Evolutionary conservation across 2,888 invertebrate species (phyloP).

Genomic region (Pharmacophagus antenor): DNA sequence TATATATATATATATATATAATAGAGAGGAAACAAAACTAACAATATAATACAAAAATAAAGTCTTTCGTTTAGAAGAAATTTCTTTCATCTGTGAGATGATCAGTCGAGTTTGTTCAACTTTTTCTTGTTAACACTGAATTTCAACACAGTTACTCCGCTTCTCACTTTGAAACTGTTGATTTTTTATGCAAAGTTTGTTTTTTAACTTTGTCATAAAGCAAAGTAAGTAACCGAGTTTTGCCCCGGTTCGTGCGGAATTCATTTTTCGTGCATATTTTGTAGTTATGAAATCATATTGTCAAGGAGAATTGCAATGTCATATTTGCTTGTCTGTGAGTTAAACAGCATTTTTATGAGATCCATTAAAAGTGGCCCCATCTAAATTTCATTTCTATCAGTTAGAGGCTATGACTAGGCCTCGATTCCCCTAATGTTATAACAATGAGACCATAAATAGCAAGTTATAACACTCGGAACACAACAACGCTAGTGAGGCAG

Average conservation of each 20-base stretch:
- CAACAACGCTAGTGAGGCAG: too few relatives aligned
- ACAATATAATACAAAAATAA: too few relatives aligned
- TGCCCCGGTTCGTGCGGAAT: neutral
- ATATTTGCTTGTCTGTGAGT: neutral
- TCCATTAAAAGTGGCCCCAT: too few relatives aligned
- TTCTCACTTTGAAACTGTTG: slow-evolving; percentile 14
- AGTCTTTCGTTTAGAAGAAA: too few relatives aligned
- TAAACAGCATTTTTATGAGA: too few relatives aligned
- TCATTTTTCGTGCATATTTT: slow-evolving; percentile 3
- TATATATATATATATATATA: too few relatives aligned
- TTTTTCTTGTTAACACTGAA: slow-evolving; percentile 27
- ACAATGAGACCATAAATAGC: too few relatives aligned
- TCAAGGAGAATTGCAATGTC: neutral
- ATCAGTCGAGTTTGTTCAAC: slow-evolving; percentile 21
- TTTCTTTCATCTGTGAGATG: slow-evolving; percentile 18
- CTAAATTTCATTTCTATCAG: too few relatives aligned
- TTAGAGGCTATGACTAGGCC: too few relatives aligned
- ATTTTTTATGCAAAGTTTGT: slow-evolving; percentile 14
- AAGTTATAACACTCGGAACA: too few relatives aligned
- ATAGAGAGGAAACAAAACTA: too few relatives aligned
- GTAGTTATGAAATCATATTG: slow-evolving; percentile 1
- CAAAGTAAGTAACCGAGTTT: slow-evolving; percentile 15
- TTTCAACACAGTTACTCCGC: slow-evolving; percentile 19
- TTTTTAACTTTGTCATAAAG: slow-evolving; percentile 18
- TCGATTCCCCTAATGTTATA: too few relatives aligned